Evolutionary conservation across 2,888 invertebrate species (phyloP).

Genomic region (Heteromurus nitidus): DNA sequence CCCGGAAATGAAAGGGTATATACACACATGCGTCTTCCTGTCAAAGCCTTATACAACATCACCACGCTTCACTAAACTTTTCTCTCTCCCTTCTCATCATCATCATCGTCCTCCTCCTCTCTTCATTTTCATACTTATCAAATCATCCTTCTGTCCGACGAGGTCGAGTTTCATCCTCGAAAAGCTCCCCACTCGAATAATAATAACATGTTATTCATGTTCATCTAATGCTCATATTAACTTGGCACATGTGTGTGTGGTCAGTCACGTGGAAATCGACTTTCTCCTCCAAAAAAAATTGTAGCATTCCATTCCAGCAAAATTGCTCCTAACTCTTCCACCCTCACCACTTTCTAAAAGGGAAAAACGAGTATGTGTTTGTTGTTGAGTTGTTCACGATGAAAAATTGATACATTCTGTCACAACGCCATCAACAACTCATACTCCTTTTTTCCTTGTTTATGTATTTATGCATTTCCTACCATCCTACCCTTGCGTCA

Average conservation of each 20-base stretch:
- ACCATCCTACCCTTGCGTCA: neutral
- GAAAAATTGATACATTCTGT: conserved; percentile 27
- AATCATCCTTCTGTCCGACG: neutral
- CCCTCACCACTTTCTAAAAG: neutral
- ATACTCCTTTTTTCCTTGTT: neutral
- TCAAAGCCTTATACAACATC: neutral
- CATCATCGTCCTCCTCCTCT: no score
- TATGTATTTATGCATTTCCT: conserved; percentile 27
- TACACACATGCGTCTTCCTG: neutral
- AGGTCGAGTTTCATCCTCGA: no score
- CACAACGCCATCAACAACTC: conserved; percentile 12
- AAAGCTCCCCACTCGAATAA: neutral
- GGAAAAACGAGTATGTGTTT: neutral
- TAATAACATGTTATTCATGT: neutral
- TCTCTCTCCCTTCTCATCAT: no score
- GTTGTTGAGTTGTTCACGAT: neutral
- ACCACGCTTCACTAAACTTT: conserved; percentile 8
- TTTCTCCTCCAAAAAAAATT: neutral
- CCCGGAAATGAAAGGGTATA: neutral
- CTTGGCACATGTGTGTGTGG: conserved; percentile 9
- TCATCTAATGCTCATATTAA: neutral
- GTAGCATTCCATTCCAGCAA: neutral
- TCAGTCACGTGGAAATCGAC: conserved; percentile 11
- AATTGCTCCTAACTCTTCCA: no score
- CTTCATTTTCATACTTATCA: conserved; percentile 4